A percentile compares a stretch with the other conserved stretches of the same genome.
These are phyloP conservation scores for Oikopleura vanhoeffeni DNA, from an alignment of 23 tunicate genomes.

Conservation along the genomic window DNA sequence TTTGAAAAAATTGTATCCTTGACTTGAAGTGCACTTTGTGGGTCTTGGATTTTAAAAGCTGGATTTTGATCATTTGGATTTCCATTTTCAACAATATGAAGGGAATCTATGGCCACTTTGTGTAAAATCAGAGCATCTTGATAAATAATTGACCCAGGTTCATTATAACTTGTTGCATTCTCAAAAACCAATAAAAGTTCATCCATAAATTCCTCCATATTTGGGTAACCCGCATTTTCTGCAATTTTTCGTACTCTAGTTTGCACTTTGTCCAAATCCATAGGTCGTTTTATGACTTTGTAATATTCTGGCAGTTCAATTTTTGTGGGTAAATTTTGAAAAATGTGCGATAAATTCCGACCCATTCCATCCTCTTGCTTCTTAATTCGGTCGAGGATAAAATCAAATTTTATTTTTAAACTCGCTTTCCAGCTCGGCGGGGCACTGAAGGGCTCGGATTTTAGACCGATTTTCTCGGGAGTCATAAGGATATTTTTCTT, in stretches of 20 bases:
- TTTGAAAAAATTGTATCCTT: neutral
- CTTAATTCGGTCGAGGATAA: neutral
- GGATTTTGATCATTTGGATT: constrained; percentile 1
- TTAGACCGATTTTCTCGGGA: neutral
- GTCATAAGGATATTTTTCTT: neutral
- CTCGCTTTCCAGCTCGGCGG: constrained; percentile 13
- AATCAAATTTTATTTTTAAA: neutral
- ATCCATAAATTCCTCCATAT: constrained; percentile 56
- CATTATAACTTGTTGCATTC: constrained; percentile 80
- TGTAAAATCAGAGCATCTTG: constrained; percentile 95
- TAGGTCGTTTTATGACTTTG: constrained; percentile 72
- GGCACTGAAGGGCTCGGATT: neutral
- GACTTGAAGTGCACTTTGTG: neutral
- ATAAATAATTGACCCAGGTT: constrained; percentile 86
- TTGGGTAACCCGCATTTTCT: constrained; percentile 23
- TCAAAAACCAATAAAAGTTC: constrained; percentile 87
- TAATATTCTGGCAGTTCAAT: constrained; percentile 86
- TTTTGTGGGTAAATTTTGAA: constrained; percentile 64
- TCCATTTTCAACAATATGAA: constrained; percentile 2
- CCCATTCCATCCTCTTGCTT: constrained; percentile 32
- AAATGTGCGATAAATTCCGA: constrained; percentile 62
- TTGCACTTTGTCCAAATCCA: constrained; percentile 77
- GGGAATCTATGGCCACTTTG: constrained; percentile 8
- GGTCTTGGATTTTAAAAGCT: constrained; percentile 1
- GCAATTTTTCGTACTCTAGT: constrained; percentile 32